These are phyloP conservation scores for Trissonchulus sp. DNA, from an alignment of 2,888 invertebrate species.

Conservation along the genomic window DNA sequence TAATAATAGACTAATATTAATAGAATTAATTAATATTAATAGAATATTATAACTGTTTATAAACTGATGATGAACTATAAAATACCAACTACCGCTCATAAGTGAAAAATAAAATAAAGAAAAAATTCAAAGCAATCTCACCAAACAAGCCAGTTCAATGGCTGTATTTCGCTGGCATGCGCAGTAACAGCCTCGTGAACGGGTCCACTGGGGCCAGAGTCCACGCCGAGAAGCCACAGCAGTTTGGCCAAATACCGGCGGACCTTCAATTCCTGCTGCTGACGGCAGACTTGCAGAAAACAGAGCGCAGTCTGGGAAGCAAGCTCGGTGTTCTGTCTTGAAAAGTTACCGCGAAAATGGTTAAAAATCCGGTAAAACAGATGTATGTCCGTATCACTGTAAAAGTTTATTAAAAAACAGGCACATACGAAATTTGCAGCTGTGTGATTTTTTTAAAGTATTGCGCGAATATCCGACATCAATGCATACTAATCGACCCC, in stretches of 20 bases:
- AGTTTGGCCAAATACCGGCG: conserved; percentile 40
- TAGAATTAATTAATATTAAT: too few relatives aligned
- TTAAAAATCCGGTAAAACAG: not conserved
- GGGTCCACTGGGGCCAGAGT: conserved; percentile 23
- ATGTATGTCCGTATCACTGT: not conserved
- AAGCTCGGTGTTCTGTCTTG: not conserved
- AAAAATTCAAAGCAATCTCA: too few relatives aligned
- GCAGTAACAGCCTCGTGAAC: conserved; percentile 39
- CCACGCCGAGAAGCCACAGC: conserved; percentile 38
- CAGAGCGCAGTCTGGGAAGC: conserved; percentile 38
- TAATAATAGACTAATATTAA: too few relatives aligned
- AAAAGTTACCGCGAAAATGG: not conserved
- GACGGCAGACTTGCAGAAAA: conserved; percentile 41
- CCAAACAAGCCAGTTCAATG: conserved; percentile 46
- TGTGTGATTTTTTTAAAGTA: too few relatives aligned
- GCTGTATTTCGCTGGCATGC: conserved; percentile 38
- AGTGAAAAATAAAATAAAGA: too few relatives aligned
- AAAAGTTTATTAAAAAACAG: not conserved
- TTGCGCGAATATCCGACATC: too few relatives aligned
- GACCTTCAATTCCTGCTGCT: conserved; percentile 39
- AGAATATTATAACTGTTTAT: too few relatives aligned
- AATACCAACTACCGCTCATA: too few relatives aligned
- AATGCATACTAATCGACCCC: too few relatives aligned
- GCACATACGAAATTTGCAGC: not conserved
- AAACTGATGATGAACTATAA: too few relatives aligned